A percentile compares a stretch with the other conserved stretches of the same genome.
These are phyloP conservation scores for Molossus alvarezi DNA, from an alignment of 2,797 vertebrate species.

Conservation along the genomic window DNA sequence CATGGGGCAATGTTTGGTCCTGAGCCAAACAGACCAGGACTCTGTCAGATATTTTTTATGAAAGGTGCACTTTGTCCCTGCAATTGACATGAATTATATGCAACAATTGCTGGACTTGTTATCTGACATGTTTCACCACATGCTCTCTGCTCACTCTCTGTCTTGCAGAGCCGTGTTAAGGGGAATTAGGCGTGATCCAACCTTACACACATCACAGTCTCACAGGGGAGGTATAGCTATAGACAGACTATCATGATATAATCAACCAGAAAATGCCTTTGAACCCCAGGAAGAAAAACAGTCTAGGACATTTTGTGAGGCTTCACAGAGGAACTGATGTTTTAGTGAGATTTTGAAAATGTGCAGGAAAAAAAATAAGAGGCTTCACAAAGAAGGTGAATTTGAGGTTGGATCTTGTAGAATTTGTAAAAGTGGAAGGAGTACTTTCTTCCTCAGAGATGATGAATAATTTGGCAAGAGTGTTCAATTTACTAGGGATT, in stretches of 20 bases:
- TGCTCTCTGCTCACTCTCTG: background rate
- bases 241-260: background rate
- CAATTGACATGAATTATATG: background rate
- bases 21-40: no score
- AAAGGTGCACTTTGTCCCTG: background rate
- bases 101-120: background rate
- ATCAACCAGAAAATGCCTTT: background rate
- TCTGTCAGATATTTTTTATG: background rate
- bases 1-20: no score
- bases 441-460: background rate
- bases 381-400: background rate
- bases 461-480: background rate
- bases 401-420: background rate
- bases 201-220: background rate
- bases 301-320: background rate
- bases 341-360: background rate
- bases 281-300: background rate
- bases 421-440: background rate
- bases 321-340: background rate
- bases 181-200: background rate
- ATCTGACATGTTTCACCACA: background rate
- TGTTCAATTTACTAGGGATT: background rate
- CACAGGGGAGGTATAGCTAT: background rate
- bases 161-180: rapidly evolving
- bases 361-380: background rate